Base-by-base conservation (phyloP, 2,888 invertebrate species). In the Lycocerus yunnanus region DNA sequence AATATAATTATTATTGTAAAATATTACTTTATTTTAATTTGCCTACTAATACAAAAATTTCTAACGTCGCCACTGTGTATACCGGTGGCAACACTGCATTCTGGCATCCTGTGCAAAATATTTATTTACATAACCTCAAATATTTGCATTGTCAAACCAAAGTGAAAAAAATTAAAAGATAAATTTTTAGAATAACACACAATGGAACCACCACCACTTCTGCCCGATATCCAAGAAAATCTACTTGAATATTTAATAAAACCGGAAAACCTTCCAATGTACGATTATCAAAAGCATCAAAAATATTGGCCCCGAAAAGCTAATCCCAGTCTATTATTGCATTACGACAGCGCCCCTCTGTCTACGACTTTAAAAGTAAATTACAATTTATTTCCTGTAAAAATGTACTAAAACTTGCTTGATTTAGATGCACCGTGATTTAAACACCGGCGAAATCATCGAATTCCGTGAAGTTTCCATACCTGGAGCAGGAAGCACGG, bases 381-480 rank as follows among this genome's bases (percentile, higher is more conserved):
- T 13, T 58, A 27, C 11, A 58, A 69, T 67, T 24, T 27, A 73
- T 3, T 27, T 15, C 63, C 24, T 20, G 18, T 66, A 18, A 63
- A n/a, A 16, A 74, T 60, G 70, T 68, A 59, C 58, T 61, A 27
- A 72, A 58, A 67, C 84, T 87, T 43, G 1, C 2, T 43, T 43
- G 43, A 43, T 43, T 68, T 82, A 92, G 90, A 92, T 92, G 2
- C 90, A 92, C 78, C 88, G 96, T 80, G 93, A 97, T 86, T 91
- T 91, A 1, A 89, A 92, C 24, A 95, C 93, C 1, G 96, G 96
- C 5, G 89, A 93, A 84, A 91, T 96, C 75, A 87, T 91, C 6
- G 92, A 93, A 78, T 93, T 94, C 81, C 87, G 89, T 27, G 93
- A 93, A 85, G 89, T 91, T 0, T 83, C 87, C 16, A 80, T 90